Base-by-base conservation (phyloP, 2,113 vertebrate genomes). In the Siphamia tubifer region DNA sequence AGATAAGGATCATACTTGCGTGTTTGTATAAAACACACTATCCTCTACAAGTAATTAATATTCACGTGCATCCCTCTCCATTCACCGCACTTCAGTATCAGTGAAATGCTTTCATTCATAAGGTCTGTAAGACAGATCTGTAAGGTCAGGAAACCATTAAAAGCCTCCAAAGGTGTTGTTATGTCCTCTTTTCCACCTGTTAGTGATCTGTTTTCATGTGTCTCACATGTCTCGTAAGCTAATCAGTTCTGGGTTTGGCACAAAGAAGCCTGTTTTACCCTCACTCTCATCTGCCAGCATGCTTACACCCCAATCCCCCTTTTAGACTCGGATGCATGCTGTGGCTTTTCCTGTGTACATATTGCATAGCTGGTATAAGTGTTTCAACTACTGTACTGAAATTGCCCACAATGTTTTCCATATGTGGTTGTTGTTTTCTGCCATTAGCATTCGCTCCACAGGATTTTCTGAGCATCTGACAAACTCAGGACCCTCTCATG, bases 331-430 rank as follows among this genome's bases (percentile, higher is more conserved):
- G n/a, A 73, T 71, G 47, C 58, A 71, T 9, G 4, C 60, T 71
- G 61, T 66, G 73, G 80, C 61, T 81, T 82, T 78, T 70, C 54
- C 54, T 84, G 81, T 89, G 35, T 82, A 82, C 64, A 86, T 86
- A 87, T 81, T 84, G 64, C 78, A 83, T 82, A 82, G 77, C 69
- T 77, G 70, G 61, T 78, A 35, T 85, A 74, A 87, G 62, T 80
- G 83, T 86, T 73, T 81, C 55, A 80, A 84, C 85, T 86, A 92
- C 86, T 86, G 83, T 89, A 83, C 71, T 62, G 58, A 83, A 88
- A 90, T 90, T 85, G 51, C 61, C 55, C 47, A 30, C 73, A 89
- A 90, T 89, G 60, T 60, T 43, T 91, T 77, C 81, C 86, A 81
- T 69, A 84, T 91, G 85, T 38, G 27, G 32, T 17, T 45, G 16